These are phyloP conservation scores for Brotula barbata DNA, from an alignment of 2,797 vertebrate genomes.

Conservation along the genomic window DNA sequence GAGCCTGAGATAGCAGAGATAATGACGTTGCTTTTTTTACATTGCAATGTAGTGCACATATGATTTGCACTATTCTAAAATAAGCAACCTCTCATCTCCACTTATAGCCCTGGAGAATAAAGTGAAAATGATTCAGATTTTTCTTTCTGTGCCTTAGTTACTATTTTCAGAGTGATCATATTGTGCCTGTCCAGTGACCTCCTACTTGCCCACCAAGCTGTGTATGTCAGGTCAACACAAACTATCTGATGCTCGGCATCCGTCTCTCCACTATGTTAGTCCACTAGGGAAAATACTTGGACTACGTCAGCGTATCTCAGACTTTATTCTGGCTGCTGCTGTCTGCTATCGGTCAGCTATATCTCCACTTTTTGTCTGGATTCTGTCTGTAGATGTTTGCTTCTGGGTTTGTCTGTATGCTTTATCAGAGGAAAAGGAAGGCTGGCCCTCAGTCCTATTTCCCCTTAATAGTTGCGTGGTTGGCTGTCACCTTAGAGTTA, in stretches of 20 bases:
- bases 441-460: background rate
- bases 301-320: background rate
- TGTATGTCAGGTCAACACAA: conserved; percentile 2
- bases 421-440: conserved; percentile 3
- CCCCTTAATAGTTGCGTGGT: background rate
- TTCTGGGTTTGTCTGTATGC: conserved; percentile 1
- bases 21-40: background rate
- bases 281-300: background rate
- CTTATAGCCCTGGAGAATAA: conserved; percentile 31
- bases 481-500: background rate
- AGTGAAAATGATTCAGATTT: conserved; percentile 27
- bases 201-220: conserved; percentile 1
- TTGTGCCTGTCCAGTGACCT: conserved; percentile 3
- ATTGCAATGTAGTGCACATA: conserved; percentile 13
- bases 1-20: conserved; percentile 18
- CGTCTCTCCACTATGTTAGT: background rate
- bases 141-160: background rate
- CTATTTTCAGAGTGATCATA: conserved; percentile 8
- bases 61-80: conserved; percentile 30
- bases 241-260: conserved; percentile 6
- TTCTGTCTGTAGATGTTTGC: background rate
- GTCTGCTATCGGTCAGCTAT: too few species aligned
- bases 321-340: background rate
- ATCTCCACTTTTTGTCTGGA: background rate
- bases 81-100: conserved; percentile 32